Evolutionary conservation across 2,113 vertebrate genomes (phyloP), one percentile per base, ranked within the genome.

Genomic region (Phylloscopus whistleri): DNA sequence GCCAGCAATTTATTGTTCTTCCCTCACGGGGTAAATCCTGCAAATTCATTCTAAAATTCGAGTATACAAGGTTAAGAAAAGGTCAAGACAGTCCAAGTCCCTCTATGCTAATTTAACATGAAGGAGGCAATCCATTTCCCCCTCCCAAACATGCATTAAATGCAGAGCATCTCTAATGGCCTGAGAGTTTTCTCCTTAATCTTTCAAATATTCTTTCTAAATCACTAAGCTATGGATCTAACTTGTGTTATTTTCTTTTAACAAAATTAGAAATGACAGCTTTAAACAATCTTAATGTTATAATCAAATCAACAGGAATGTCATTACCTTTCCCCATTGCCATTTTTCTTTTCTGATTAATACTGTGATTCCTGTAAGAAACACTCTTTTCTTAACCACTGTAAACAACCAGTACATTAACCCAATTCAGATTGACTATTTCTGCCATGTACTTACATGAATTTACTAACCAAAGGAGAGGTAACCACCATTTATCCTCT

Each of bases 191-290:
- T 91, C 79, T 90, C 79, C 83, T 70, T 89, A 64, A 85, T 9
- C 5, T 68, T 77, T 83, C 87, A 73, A 67, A 72, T 83, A 68
- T 35, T 90, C 74, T 81, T 92, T 58, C 68, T 62, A 79, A 43
- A 87, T 95, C 81, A 60, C 94, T 60, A 80, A 77, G 49, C 74
- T 89, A 94, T 67, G 84, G 80, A 83, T 90, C 80, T 81, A 94
- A 87, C 51, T 85, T 16, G 0, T 64, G 72, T 92, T 95, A 96
- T 93, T 95, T 95, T 96, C 94, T 78, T 83, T 39, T 93, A 95
- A 94, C 83, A 91, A 79, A 96, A 97, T 97, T 87, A 96, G 87
- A 96, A 95, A 91, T 94, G 93, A 93, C 95, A 95, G 91, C 60
- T 95, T 95, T 95, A 96, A 96, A 89, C 67, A 92, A 95, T 94